Evolutionary conservation across 2,797 vertebrate genomes (phyloP).

Genomic region (Phrynocephalus guinanensis): DNA sequence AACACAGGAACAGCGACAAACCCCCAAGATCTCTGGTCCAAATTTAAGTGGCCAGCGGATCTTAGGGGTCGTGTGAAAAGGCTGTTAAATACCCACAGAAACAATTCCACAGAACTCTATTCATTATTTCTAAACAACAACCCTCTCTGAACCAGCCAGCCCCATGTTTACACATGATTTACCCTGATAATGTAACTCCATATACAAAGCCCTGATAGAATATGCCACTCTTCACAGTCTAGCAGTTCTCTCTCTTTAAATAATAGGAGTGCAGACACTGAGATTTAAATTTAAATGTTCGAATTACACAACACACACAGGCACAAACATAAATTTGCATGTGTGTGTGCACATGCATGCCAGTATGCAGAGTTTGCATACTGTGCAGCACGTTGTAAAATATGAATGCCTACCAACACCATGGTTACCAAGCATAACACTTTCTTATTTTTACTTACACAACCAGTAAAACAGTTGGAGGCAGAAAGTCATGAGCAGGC

Average conservation of each 20-base stretch:
- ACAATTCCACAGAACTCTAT: constrained; percentile 57
- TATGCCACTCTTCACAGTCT: constrained; percentile 70
- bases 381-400: constrained; percentile 83
- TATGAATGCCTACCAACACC: constrained; percentile 79
- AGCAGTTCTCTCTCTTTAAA: constrained; percentile 70
- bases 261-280: constrained; percentile 70
- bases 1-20: no score
- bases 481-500: constrained; percentile 78
- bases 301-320: constrained; percentile 45
- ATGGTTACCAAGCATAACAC: constrained; percentile 81
- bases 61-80: no score
- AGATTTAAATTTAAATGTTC: constrained; percentile 77
- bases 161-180: constrained; percentile 66
- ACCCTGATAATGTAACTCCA: constrained; percentile 53
- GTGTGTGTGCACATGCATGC: no score
- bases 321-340: not conserved
- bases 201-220: constrained; percentile 52
- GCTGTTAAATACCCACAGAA: constrained; percentile 43
- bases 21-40: no score
- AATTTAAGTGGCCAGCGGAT: no score
- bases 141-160: constrained; percentile 46
- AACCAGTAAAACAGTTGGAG: constrained; percentile 84
- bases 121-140: not conserved
- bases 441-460: constrained; percentile 85
- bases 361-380: constrained; percentile 70